A percentile compares a stretch with the other conserved stretches of the same genome.
These are phyloP conservation scores for Cotesia chilonis DNA, from an alignment of 1,140 invertebrate genomes.

Conservation along the genomic window DNA sequence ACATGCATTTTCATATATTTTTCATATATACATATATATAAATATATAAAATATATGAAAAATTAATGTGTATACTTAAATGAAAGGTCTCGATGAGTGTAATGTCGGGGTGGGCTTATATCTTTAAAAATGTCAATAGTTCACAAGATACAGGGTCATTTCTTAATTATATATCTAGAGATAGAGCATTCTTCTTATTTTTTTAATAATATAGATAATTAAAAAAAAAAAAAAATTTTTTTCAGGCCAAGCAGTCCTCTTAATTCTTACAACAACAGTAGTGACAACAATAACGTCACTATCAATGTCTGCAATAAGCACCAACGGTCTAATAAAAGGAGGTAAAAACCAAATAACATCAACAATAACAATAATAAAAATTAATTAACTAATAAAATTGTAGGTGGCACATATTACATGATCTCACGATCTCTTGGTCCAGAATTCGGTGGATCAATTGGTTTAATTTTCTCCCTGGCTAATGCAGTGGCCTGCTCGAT, in stretches of 20 bases:
- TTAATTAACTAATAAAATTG: conserved; percentile 19
- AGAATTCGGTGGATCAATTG: conserved; percentile 93
- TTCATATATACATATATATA: no score
- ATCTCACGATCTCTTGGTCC: conserved; percentile 95
- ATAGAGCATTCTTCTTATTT: no score
- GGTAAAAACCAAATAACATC: conserved; percentile 63
- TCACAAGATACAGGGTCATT: no score
- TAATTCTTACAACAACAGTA: conserved; percentile 85
- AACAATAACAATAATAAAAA: background rate
- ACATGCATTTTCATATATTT: no score
- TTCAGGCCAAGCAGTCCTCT: conserved; percentile 77
- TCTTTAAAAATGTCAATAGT: no score
- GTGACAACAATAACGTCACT: conserved; percentile 93
- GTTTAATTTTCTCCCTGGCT: conserved; percentile 88
- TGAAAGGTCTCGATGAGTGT: no score
- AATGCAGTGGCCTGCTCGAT: conserved; percentile 97
- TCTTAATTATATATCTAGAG: no score
- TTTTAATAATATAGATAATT: no score
- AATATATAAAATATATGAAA: no score
- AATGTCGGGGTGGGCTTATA: no score
- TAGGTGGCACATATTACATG: conserved; percentile 97
- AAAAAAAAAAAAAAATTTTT: conserved; percentile 28
- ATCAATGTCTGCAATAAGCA: conserved; percentile 97
- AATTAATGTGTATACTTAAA: no score
- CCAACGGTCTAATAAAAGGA: conserved; percentile 91